Evolutionary conservation across 2,797 vertebrate species (phyloP).

Genomic region (Arrhamphus sclerolepis): DNA sequence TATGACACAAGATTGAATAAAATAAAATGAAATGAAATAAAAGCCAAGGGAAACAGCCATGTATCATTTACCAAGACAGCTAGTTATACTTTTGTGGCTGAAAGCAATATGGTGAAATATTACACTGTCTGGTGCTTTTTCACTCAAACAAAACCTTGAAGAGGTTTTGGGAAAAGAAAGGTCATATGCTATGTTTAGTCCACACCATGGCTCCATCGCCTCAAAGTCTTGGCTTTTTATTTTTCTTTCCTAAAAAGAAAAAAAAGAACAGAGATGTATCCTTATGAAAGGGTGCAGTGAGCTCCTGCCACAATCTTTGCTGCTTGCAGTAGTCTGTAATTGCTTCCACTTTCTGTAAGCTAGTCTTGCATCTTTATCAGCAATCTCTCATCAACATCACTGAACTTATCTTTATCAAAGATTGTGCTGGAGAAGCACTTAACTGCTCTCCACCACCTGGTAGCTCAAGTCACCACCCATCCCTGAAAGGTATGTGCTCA

Average conservation of each 20-base stretch:
- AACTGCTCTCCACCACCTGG: neutral
- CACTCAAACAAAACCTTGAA: constrained; percentile 36
- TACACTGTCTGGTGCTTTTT: constrained; percentile 27
- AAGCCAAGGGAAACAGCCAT: constrained; percentile 28
- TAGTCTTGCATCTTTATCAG: constrained; percentile 64
- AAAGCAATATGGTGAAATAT: constrained; percentile 22
- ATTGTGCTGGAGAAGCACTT: constrained; percentile 11
- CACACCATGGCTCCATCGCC: constrained; percentile 55
- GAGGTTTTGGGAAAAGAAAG: constrained; percentile 50
- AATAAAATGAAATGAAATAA: neutral
- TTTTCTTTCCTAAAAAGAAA: constrained; percentile 22
- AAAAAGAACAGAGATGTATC: constrained; percentile 50
- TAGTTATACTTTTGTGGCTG: constrained; percentile 18
- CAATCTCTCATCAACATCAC: constrained; percentile 37
- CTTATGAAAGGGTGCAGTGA: constrained; percentile 66
- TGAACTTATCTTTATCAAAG: constrained; percentile 39
- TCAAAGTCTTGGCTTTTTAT: constrained; percentile 57
- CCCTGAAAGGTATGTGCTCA: neutral
- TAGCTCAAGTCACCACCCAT: constrained; percentile 1
- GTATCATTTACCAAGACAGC: constrained; percentile 25
- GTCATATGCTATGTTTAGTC: constrained; percentile 65
- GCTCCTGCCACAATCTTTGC: constrained; percentile 71
- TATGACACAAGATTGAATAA: neutral
- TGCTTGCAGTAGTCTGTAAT: constrained; percentile 73
- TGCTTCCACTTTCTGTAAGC: constrained; percentile 76